Conservation (phyloP, 2,113 vertebrate species). For the Odocoileus virginianus region DNA sequence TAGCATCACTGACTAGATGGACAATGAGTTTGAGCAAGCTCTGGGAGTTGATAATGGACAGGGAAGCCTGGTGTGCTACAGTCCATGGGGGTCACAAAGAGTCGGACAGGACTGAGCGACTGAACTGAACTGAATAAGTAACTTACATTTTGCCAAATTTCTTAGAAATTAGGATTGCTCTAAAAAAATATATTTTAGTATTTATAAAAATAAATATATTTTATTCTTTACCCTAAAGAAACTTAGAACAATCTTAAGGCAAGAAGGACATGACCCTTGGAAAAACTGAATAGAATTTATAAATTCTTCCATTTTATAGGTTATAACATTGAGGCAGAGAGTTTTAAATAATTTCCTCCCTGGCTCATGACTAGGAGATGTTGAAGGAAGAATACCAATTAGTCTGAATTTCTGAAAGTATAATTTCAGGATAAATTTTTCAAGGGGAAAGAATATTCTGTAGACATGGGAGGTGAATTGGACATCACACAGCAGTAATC, state of each 20-base stretch:
- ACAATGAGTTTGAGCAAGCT: not conserved
- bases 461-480: not conserved
- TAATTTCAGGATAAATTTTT: not conserved
- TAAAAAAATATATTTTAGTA: not conserved
- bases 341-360: not conserved
- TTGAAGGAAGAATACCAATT: not conserved
- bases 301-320: not conserved
- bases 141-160: not conserved
- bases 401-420: not conserved
- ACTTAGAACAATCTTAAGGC: not conserved
- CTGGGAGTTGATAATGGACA: not conserved
- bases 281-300: not conserved
- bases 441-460: not conserved
- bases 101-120: not conserved
- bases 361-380: not conserved
- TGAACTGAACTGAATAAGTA: not conserved
- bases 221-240: not conserved
- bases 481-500: not conserved
- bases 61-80: not conserved
- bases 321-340: not conserved
- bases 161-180: not conserved
- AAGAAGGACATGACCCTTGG: not conserved
- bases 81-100: not conserved
- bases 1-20: not conserved
- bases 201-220: not conserved